A percentile compares a stretch with the other conserved stretches of the same genome.
These are phyloP conservation scores for Bombyx mori DNA, from an alignment of 1,140 invertebrate species.

Conservation along the genomic window ASM3026992v2 NC_085116.1:14233001-14233500, in stretches of 20 bases:
- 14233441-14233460: no score
- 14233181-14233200: constrained; percentile 28
- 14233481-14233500: no score
- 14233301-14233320: constrained; percentile 3
- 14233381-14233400: no score
- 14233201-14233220: constrained; percentile 36
- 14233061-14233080: constrained; percentile 48
- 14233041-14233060: constrained; percentile 27
- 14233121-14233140: constrained; percentile 51
- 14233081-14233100: constrained; percentile 37
- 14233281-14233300: background rate
- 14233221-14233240: constrained; percentile 29
- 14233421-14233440: no score
- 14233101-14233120: constrained; percentile 65
- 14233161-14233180: constrained; percentile 61
- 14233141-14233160: constrained; percentile 69
- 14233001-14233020: constrained; percentile 8
- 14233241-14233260: constrained; percentile 21
- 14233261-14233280: constrained; percentile 19
- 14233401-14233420: no score
- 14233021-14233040: constrained; percentile 6
- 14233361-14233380: no score
- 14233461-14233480: no score
- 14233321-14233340: background rate
- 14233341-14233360: no score